Base-by-base conservation (phyloP, 1,140 invertebrate species). In the Cotesia vestalis region DNA sequence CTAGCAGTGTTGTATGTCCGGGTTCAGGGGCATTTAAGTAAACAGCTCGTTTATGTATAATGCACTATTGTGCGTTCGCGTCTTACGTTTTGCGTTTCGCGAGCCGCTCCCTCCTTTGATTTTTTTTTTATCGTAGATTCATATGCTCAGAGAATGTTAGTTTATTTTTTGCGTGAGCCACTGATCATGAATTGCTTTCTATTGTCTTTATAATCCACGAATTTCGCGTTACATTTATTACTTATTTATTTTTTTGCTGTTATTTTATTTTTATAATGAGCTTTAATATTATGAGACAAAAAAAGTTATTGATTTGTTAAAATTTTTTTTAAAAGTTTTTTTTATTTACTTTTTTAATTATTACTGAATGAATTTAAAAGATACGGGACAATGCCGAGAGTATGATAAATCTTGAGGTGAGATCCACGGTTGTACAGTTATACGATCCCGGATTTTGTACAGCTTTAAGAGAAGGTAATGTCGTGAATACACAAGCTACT, bases 321-420 rank as follows among this genome's bases (percentile, higher is more conserved):
- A 27, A 27, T 27, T 27, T 27, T 27, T 27, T 27, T 27, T 1
- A 5, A 46, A 46, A 46, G 40, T 2, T 46, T 46, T 11, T 6
- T 46, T 46, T 46, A 3, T 46, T 46, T 14, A 55, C 5, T 55
- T 55, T 20, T 55, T 11, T 20, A 27, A 20, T 27, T 27, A 34
- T 59, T 14, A 1, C 0, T 55, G 53, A 55, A 55, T 14, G 2
- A 20, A 59, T 59, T 59, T 59, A 59, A 59, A 59, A 4, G 9
- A 20, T 11, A 17, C 0, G 27, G 73, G 74, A 79, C 75, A 79
- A 77, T 77, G 74, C 75, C 76, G 70, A 71, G 72, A 66, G 74
- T 70, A 75, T 72, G 75, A 79, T 79, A 79, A 79, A 79, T 79
- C 76, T 74, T 76, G 63, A 72, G 73, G 71, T 69, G 72, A 70